Evolutionary conservation across 1,140 invertebrate genomes (phyloP), one percentile per base, ranked within the genome.

Genomic region (Mamestra configurata): DNA sequence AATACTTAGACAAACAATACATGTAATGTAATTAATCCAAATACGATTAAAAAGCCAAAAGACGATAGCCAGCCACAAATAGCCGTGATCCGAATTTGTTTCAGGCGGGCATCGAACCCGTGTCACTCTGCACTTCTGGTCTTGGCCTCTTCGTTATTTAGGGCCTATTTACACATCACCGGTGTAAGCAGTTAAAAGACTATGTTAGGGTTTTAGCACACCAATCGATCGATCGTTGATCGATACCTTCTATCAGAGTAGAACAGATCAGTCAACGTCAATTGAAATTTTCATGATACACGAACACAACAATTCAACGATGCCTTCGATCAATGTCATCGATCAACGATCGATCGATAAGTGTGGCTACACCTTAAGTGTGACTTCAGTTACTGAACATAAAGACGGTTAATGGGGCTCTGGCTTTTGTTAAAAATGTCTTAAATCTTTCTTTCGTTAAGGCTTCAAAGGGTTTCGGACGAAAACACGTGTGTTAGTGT

Each of bases 51-150:
- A 76, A 43, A 31, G 22, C 10, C 43, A 15, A 49, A 20, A 68
- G 6, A 27, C 37, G 20, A 70, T 70, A 70, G 66, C 22, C 66
- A 27, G 40, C 40, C 49, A 31, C 35, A 24, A 64, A 76, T 76
- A 76, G 57, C 73, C 55, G 37, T 73, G 80, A 31, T 71, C 77
- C 66, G 27, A 64, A 73, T 78, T 57, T n/a, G 79, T 49, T 18
- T 35, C 24, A 49, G 18, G 13, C 82, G 82, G 79, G 79, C 82
- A 76, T 84, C 79, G 82, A 84, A 81, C 82, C 73, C 55, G 43
- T 18, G 43, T 76, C 55, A 76, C 24, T 76, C 61, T 40, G 43
- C 73, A 61, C 73, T 40, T 76, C 53, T 77, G 59, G 51, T 80
- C 64, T 76, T 75, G 79, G 77, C 82, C 71, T 73, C 76, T 43